Percentiles rank a stretch among this genome's conserved stretches.
Evolutionary conservation across 2,888 invertebrate species (phyloP).

Genomic region (Mesorhabditis spiculigera): DNA sequence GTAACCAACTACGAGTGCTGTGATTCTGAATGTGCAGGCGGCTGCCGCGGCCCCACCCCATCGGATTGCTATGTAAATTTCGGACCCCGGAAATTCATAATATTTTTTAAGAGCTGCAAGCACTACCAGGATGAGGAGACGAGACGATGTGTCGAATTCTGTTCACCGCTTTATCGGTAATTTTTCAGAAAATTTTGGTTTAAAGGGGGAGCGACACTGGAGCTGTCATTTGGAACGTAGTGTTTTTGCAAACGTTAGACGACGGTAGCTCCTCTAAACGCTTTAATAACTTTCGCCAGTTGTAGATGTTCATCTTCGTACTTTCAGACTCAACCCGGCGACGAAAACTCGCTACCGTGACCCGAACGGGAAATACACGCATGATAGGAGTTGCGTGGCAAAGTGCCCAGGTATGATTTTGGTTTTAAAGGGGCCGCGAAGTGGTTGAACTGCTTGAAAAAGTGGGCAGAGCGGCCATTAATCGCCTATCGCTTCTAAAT

Average conservation of each 20-base stretch:
- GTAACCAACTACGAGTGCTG: neutral
- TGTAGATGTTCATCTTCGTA: neutral
- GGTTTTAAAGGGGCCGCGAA: too few relatives aligned
- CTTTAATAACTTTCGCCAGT: too few relatives aligned
- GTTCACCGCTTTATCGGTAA: neutral
- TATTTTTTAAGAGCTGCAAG: neutral
- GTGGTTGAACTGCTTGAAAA: too few relatives aligned
- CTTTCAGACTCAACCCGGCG: neutral
- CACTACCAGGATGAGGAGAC: neutral
- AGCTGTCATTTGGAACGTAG: neutral
- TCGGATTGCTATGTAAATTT: conserved; percentile 2
- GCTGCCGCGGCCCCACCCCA: neutral
- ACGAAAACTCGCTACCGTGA: neutral
- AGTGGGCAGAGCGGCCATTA: too few relatives aligned
- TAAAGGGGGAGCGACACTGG: neutral
- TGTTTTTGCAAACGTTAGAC: too few relatives aligned
- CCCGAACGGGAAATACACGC: neutral
- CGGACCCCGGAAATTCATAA: neutral
- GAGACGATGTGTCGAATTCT: neutral
- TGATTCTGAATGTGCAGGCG: neutral
- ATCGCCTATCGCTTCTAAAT: too few relatives aligned
- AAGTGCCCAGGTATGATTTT: neutral
- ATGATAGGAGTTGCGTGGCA: neutral
- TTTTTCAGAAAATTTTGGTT: neutral
- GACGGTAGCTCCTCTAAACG: too few relatives aligned